Base-by-base conservation (phyloP, 2,113 vertebrate genomes). In the Casuarius casuarius region DNA sequence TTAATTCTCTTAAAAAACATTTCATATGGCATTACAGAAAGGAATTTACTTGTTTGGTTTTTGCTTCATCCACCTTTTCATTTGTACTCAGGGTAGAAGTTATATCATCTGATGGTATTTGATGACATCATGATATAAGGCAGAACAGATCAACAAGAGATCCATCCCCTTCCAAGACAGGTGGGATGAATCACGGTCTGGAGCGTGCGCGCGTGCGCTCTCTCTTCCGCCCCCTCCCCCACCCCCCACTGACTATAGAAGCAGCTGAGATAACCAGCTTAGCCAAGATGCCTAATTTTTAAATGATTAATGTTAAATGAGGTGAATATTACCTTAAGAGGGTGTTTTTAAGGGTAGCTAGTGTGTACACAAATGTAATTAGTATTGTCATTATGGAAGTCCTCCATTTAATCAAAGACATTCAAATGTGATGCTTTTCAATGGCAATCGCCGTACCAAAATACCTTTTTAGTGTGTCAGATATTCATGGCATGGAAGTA, bases 321-420 rank as follows among this genome's bases (percentile, higher is more conserved):
- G 84, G 87, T 94, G 74, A 85, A 89, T 95, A 84, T 91, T 92
- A 85, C 93, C 87, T 91, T 87, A 95, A 95, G 81, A 92, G 58
- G 28, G 9, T 92, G 73, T 90, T 95, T 95, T 79, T 95, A 87
- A 94, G 96, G 95, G 58, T 89, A 96, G 92, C 40, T 77, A 95
- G 51, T 94, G 74, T 91, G 71, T 96, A 89, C 90, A 95, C 77
- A 94, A 87, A 93, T 91, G 81, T 73, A 93, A 95, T 96, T 94
- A 95, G 74, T 70, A 84, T 93, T 83, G 26, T 21, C 62, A 54
- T 82, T 96, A 93, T 89, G 46, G 92, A 94, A 96, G 83, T 89
- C 74, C 76, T 96, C 71, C 40, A 73, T 91, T 93, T 95, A 96
- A 95, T 94, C 87, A 94, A 77, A 78, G 70, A 81, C 29, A 89